Evolutionary conservation across 2,797 vertebrate genomes (phyloP).

Genomic region (Gallinago stenura): DNA sequence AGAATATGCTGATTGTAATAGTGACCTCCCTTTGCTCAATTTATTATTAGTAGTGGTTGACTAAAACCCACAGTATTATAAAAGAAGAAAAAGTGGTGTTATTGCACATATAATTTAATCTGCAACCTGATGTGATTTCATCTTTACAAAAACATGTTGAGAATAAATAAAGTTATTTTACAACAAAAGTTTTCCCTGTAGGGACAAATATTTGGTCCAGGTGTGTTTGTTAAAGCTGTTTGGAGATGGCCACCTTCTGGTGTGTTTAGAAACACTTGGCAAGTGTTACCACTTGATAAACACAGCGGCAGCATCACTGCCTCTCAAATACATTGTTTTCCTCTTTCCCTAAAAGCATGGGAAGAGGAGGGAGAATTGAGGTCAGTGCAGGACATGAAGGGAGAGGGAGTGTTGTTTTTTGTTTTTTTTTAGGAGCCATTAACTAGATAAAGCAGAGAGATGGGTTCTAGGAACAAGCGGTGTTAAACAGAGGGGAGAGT

Average conservation of each 20-base stretch:
- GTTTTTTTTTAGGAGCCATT: background rate
- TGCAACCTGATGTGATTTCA: background rate
- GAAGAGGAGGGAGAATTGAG: background rate
- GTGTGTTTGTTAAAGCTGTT: background rate
- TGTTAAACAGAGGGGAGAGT: background rate
- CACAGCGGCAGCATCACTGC: background rate
- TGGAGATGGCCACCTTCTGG: background rate
- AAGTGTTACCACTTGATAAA: background rate
- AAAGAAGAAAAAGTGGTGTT: background rate
- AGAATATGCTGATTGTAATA: background rate
- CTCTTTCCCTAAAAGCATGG: background rate
- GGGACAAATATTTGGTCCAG: background rate
- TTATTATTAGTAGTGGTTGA: background rate
- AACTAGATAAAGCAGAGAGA: background rate
- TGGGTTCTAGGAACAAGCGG: background rate
- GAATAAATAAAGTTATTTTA: background rate
- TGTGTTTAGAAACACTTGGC: background rate
- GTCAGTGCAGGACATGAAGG: background rate
- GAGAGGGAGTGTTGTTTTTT: background rate
- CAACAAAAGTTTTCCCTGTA: background rate
- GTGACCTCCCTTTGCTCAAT: background rate
- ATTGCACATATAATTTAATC: background rate
- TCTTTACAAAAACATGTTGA: background rate
- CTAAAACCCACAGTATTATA: background rate
- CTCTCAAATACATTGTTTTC: background rate